Evolutionary conservation across 2,797 vertebrate species (phyloP).

Genomic region (Meriones psammophilus): DNA sequence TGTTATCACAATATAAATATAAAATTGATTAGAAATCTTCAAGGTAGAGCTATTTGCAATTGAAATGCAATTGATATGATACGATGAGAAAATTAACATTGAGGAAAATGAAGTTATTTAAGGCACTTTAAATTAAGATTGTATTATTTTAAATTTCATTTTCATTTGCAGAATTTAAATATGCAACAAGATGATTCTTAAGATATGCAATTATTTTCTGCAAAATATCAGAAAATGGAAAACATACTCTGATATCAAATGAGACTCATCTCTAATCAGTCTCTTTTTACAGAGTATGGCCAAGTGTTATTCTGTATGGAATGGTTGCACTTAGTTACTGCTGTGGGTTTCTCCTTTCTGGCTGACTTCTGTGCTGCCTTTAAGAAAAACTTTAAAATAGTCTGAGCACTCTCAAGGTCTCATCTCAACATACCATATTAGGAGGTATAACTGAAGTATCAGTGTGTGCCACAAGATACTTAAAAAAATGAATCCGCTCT

Average conservation of each 20-base stretch:
- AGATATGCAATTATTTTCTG: constrained; percentile 61
- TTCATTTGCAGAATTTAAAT: constrained; percentile 66
- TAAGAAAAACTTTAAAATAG: constrained; percentile 25
- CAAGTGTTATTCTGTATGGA: constrained; percentile 1
- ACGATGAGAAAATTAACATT: constrained; percentile 82
- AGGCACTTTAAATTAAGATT: constrained; percentile 76
- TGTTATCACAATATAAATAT: constrained; percentile 80
- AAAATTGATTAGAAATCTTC: constrained; percentile 83
- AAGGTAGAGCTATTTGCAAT: constrained; percentile 83
- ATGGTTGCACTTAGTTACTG: neutral
- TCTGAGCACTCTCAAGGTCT: fast-evolving
- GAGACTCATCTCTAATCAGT: constrained; percentile 23
- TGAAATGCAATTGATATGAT: constrained; percentile 83
- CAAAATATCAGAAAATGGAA: neutral
- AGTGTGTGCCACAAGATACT: neutral
- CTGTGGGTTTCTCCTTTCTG: neutral
- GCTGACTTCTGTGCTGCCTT: neutral
- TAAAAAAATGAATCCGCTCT: neutral
- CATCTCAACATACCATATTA: neutral
- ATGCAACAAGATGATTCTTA: constrained; percentile 38
- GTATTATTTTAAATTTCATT: constrained; percentile 75
- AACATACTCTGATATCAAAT: constrained; percentile 54
- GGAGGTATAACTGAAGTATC: neutral
- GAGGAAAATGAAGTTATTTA: constrained; percentile 82
- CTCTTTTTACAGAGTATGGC: neutral